These are phyloP conservation scores for Alca torda DNA, from an alignment of 2,797 vertebrate genomes.

Conservation along the genomic window DNA sequence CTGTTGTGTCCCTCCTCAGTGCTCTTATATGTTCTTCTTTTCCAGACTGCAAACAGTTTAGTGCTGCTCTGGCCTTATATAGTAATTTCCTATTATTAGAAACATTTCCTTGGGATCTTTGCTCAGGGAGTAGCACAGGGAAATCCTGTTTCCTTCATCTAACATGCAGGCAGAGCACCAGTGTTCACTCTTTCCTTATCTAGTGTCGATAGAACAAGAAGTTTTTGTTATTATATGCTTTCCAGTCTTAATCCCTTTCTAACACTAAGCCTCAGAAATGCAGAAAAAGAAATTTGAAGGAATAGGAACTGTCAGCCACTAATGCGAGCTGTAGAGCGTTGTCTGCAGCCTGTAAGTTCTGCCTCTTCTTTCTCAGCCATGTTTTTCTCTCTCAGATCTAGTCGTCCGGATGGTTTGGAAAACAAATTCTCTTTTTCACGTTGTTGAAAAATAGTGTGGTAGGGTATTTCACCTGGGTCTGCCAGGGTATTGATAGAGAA, in stretches of 20 bases:
- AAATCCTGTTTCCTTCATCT: slow-evolving; percentile 73
- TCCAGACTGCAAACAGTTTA: slow-evolving; percentile 61
- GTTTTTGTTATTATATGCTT: slow-evolving; percentile 30
- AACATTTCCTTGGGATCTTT: slow-evolving; percentile 74
- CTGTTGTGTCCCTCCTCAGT: background rate
- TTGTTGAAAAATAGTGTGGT: background rate
- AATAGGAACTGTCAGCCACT: background rate
- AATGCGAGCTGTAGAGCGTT: background rate
- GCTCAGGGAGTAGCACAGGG: slow-evolving; percentile 66
- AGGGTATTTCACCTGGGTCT: background rate
- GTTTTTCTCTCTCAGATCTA: background rate
- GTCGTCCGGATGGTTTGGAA: background rate
- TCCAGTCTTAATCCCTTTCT: slow-evolving; percentile 21
- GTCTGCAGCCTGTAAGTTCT: background rate
- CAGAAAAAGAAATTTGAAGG: slow-evolving; percentile 8
- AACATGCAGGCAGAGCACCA: slow-evolving; percentile 21
- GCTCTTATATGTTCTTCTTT: background rate
- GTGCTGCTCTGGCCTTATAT: slow-evolving; percentile 73
- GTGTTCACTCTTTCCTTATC: slow-evolving; percentile 40
- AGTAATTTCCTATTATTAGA: slow-evolving; percentile 76
- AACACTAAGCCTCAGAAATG: slow-evolving; percentile 32
- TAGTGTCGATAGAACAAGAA: slow-evolving; percentile 7
- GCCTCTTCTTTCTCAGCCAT: background rate
- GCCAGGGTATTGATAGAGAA: background rate
- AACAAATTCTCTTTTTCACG: background rate